A percentile compares a stretch with the other conserved stretches of the same genome.
These are phyloP conservation scores for Panthera leo DNA, from an alignment of 2,113 vertebrate species.

Conservation along the genomic window DNA sequence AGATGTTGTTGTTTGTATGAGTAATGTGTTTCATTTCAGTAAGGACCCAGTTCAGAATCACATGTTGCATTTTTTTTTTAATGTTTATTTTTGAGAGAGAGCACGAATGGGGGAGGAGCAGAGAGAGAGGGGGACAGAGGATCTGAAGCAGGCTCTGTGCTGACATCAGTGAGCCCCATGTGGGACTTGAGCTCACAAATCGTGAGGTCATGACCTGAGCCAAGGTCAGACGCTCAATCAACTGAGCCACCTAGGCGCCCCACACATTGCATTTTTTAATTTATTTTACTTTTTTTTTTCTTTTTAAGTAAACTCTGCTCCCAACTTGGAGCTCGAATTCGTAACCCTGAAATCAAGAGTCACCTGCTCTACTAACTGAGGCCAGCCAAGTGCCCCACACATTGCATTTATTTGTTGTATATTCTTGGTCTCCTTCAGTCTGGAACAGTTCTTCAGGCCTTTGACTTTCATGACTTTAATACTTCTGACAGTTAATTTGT, in stretches of 20 bases:
- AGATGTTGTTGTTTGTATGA: not conserved
- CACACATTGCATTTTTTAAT: too few relatives aligned
- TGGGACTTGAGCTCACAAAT: too few relatives aligned
- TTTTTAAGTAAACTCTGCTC: not conserved
- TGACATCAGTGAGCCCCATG: too few relatives aligned
- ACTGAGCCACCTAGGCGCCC: too few relatives aligned
- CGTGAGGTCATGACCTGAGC: too few relatives aligned
- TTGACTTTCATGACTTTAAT: not conserved
- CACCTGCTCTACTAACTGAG: not conserved
- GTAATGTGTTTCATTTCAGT: not conserved
- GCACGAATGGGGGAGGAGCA: too few relatives aligned
- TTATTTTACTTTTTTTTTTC: too few relatives aligned
- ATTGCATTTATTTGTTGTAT: not conserved
- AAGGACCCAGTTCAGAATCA: not conserved
- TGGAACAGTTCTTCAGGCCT: not conserved
- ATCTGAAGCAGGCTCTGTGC: too few relatives aligned
- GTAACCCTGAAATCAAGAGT: not conserved
- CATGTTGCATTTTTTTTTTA: not conserved
- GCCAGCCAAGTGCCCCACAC: not conserved
- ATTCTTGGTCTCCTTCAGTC: not conserved
- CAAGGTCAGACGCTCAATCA: too few relatives aligned
- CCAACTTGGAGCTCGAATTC: not conserved
- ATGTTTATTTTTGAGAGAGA: too few relatives aligned
- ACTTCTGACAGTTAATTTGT: not conserved
- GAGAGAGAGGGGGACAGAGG: too few relatives aligned